These are phyloP conservation scores for Hermodice carunculata DNA, from an alignment of 2,888 invertebrate genomes.

Conservation along the genomic window DNA sequence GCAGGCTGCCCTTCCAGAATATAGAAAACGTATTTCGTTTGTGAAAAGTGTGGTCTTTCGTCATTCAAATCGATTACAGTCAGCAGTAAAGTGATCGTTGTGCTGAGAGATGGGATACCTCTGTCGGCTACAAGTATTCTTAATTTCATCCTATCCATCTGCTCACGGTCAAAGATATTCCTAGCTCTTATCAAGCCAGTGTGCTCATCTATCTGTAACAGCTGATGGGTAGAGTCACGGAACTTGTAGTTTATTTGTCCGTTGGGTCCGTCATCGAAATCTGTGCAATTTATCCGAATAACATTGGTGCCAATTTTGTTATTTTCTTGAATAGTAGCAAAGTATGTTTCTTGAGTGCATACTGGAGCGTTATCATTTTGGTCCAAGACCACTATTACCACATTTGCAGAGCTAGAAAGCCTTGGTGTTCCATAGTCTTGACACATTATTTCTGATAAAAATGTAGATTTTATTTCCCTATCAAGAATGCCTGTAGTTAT, in stretches of 20 bases:
- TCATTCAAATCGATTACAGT: no score
- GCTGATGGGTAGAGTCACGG: no score
- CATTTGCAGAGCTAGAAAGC: conserved; percentile 4
- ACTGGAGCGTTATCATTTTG: conserved; percentile 25
- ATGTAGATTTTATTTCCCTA: conserved; percentile 8
- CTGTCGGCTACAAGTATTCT: no score
- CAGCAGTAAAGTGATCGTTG: no score
- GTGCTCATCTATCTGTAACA: no score
- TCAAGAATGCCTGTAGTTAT: conserved; percentile 10
- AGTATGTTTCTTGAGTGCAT: conserved; percentile 12
- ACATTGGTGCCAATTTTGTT: conserved; percentile 14
- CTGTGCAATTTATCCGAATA: conserved; percentile 15
- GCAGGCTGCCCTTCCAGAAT: no score
- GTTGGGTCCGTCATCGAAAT: conserved; percentile 15
- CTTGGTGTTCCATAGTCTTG: conserved; percentile 11
- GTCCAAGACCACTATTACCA: conserved; percentile 16
- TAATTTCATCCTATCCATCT: no score
- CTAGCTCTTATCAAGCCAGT: no score
- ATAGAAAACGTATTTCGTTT: no score
- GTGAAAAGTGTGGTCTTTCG: no score
- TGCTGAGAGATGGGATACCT: no score
- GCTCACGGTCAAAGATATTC: no score
- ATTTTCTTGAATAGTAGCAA: conserved; percentile 18
- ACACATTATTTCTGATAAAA: conserved; percentile 10
- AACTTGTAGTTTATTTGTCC: conserved; percentile 10